These are phyloP conservation scores for Gadus chalcogrammus DNA, from an alignment of 2,113 vertebrate genomes.

Conservation along the genomic window DNA sequence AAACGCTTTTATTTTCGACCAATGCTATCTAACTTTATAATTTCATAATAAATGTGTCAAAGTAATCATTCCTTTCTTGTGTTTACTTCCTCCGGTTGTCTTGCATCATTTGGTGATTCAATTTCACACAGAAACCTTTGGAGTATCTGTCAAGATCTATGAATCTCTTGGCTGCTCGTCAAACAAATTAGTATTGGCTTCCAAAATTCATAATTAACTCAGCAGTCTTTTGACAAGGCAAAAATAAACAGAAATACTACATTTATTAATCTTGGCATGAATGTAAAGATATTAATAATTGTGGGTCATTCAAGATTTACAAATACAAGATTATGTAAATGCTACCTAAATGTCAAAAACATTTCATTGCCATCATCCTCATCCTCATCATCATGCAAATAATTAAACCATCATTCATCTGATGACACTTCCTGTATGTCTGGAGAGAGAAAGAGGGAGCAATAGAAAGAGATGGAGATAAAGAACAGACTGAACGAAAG, in stretches of 20 bases:
- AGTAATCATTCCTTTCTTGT: constrained; percentile 60
- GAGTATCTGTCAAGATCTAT: too few species aligned
- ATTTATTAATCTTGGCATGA: too few species aligned
- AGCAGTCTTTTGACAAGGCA: too few species aligned
- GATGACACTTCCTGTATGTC: too few species aligned
- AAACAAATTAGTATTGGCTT: neutral
- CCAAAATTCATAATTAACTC: neutral
- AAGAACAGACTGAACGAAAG: too few species aligned
- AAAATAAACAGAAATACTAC: too few species aligned
- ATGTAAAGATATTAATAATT: too few species aligned
- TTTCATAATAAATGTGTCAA: constrained; percentile 83
- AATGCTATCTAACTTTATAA: constrained; percentile 72
- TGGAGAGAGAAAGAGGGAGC: too few species aligned
- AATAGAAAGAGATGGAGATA: too few species aligned
- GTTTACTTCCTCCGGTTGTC: constrained; percentile 56
- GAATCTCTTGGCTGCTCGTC: too few species aligned
- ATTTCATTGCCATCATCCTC: neutral
- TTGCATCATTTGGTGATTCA: constrained; percentile 36
- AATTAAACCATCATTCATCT: too few species aligned
- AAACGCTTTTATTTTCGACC: constrained; percentile 69
- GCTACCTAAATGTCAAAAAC: neutral
- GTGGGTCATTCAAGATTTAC: too few species aligned
- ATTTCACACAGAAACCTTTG: neutral
- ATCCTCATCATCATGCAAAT: neutral
- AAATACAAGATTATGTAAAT: neutral